Percentiles rank a stretch among this genome's conserved stretches.
phyloP scores from a whole-genome alignment of 92 coral and sea anemone species.

The Bergia puertoricense region DNA sequence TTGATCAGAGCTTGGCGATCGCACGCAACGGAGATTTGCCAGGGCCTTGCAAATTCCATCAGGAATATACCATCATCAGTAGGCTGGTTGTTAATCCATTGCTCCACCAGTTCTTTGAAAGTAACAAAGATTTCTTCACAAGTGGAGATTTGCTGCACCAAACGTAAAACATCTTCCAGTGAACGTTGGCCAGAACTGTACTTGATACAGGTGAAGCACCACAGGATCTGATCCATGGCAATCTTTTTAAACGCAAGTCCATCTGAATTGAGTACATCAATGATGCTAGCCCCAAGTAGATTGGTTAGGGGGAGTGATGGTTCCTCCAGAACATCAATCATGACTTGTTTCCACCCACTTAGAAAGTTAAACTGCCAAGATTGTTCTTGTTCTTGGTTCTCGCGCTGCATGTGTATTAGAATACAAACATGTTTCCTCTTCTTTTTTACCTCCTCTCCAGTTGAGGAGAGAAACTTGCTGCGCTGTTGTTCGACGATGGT shows the following conservation, averaged over 20 bases:
- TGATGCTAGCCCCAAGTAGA: conserved; percentile 57
- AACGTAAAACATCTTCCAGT: conserved; percentile 49
- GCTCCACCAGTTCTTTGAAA: conserved; percentile 60
- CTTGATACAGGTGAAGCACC: conserved; percentile 97
- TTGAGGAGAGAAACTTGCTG: conserved; percentile 45
- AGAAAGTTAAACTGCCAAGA: conserved; percentile 96
- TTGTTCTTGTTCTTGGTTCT: conserved; percentile 36
- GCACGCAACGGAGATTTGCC: conserved; percentile 92
- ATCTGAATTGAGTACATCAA: conserved; percentile 59
- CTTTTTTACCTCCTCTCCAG: conserved; percentile 41
- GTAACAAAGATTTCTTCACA: conserved; percentile 55
- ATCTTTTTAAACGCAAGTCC: conserved; percentile 70
- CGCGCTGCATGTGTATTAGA: conserved; percentile 82
- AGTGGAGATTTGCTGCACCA: conserved; percentile 62
- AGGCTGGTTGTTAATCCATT: conserved; percentile 60
- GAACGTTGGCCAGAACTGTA: conserved; percentile 59
- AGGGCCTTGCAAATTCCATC: conserved; percentile 35
- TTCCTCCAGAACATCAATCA: conserved; percentile 82
- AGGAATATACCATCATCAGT: conserved; percentile 6
- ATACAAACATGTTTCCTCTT: conserved; percentile 84
- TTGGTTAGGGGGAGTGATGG: conserved; percentile 71
- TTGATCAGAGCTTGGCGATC: conserved; percentile 80
- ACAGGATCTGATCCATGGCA: conserved; percentile 73
- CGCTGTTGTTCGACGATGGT: conserved; percentile 90
- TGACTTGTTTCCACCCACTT: conserved; percentile 94